A percentile compares a stretch with the other conserved stretches of the same genome.
These are phyloP conservation scores for Ptychoptera contaminata DNA, from an alignment of 2,888 invertebrate species.

Conservation along the genomic window DNA sequence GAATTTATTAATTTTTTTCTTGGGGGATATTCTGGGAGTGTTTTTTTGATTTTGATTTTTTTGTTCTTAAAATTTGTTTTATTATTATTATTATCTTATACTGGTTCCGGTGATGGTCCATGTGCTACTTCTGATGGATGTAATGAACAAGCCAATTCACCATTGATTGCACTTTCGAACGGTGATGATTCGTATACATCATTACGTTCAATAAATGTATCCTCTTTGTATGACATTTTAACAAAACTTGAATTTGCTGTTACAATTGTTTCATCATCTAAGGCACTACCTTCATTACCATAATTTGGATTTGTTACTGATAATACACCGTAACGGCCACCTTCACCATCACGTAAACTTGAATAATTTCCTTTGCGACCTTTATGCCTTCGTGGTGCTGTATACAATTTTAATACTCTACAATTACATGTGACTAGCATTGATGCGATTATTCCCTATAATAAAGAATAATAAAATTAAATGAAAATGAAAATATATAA, in stretches of 20 bases:
- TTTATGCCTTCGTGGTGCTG: constrained; percentile 14
- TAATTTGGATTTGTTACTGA: constrained; percentile 19
- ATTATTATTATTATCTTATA: too few relatives aligned
- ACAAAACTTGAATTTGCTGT: constrained; percentile 11
- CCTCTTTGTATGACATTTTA: constrained; percentile 14
- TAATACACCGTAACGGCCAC: constrained; percentile 16
- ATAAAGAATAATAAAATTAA: background rate
- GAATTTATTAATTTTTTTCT: too few relatives aligned
- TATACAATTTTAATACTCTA: constrained; percentile 22
- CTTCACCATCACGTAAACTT: constrained; percentile 16
- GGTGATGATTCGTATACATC: constrained; percentile 2
- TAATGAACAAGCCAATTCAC: too few relatives aligned
- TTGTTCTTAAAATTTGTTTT: too few relatives aligned
- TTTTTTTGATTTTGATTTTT: too few relatives aligned
- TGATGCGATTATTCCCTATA: constrained; percentile 44
- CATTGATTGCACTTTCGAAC: too few relatives aligned
- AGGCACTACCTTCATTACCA: constrained; percentile 10
- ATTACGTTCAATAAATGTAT: constrained; percentile 14
- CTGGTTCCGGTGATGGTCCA: too few relatives aligned
- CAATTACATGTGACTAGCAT: constrained; percentile 47
- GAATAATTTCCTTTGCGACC: constrained; percentile 15
- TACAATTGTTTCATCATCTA: constrained; percentile 3
- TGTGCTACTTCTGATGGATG: too few relatives aligned
- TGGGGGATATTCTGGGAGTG: too few relatives aligned
- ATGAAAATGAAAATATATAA: background rate